These are phyloP conservation scores for Hyposoter didymator DNA, from an alignment of 2,888 invertebrate species.

Conservation along the genomic window DNA sequence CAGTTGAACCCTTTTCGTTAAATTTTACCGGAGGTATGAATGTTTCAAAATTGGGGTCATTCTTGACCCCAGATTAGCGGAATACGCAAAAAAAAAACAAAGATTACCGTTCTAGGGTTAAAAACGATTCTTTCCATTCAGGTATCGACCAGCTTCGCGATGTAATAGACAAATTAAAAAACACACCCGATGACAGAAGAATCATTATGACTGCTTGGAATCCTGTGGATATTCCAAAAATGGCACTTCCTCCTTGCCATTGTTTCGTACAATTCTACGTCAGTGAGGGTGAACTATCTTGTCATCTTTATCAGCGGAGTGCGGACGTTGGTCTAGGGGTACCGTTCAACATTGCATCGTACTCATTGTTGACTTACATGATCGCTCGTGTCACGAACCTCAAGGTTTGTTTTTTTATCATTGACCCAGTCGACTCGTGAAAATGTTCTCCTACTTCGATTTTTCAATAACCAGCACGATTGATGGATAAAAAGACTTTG, in stretches of 20 bases:
- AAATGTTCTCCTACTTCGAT: not conserved
- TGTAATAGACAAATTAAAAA: slow-evolving; percentile 92
- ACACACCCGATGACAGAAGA: slow-evolving; percentile 93
- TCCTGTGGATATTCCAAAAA: slow-evolving; percentile 92
- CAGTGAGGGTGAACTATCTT: slow-evolving; percentile 92
- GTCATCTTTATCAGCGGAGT: slow-evolving; percentile 97
- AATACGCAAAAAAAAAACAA: too few species aligned
- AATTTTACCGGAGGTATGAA: too few species aligned
- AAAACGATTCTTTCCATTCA: slow-evolving; percentile 76
- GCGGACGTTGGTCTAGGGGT: slow-evolving; percentile 99
- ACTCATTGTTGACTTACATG: slow-evolving; percentile 97
- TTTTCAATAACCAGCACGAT: not conserved
- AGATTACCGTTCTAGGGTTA: too few species aligned
- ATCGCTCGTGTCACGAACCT: slow-evolving; percentile 97
- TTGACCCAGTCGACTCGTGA: not conserved
- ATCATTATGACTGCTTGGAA: slow-evolving; percentile 99
- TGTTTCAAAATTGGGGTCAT: too few species aligned
- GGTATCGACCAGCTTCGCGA: slow-evolving; percentile 96
- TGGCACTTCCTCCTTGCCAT: slow-evolving; percentile 99
- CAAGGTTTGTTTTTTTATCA: slow-evolving; percentile 86
- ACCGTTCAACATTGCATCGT: slow-evolving; percentile 99
- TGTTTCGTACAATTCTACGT: slow-evolving; percentile 98
- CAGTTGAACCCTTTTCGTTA: too few species aligned
- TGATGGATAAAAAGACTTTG: not conserved
- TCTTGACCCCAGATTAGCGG: too few species aligned